Percentiles rank a stretch among this genome's conserved stretches.
These are phyloP conservation scores for Leptopilina boulardi DNA, from an alignment of 1,140 invertebrate genomes.

Conservation along the genomic window DNA sequence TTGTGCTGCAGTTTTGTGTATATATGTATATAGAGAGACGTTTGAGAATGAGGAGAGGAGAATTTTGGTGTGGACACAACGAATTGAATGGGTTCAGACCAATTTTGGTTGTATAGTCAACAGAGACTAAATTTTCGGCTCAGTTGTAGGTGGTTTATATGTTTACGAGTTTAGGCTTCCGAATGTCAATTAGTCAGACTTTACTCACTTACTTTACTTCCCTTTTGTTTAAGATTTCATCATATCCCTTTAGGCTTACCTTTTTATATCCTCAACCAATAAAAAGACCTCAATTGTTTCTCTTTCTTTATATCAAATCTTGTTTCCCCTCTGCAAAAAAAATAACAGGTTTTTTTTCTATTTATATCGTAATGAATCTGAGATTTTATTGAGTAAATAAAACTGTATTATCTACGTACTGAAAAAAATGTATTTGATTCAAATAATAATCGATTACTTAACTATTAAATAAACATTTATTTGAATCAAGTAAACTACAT, in stretches of 20 bases:
- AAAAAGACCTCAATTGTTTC: background rate
- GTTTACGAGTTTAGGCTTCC: conserved; percentile 38
- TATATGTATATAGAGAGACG: conserved; percentile 17
- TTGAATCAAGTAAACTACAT: no score
- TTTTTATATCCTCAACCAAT: background rate
- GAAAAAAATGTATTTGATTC: no score
- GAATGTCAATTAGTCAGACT: conserved; percentile 29
- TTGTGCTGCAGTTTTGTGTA: conserved; percentile 46
- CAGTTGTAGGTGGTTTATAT: conserved; percentile 37
- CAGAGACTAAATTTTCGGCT: conserved; percentile 43
- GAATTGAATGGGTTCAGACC: conserved; percentile 50
- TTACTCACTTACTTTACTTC: background rate
- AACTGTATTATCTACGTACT: no score
- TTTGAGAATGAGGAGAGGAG: conserved; percentile 38
- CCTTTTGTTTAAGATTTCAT: background rate
- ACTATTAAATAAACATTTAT: no score
- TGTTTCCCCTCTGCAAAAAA: no score
- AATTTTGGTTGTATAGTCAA: conserved; percentile 38
- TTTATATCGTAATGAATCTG: no score
- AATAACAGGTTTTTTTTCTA: no score
- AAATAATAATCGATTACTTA: no score
- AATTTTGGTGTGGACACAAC: conserved; percentile 50
- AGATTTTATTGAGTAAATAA: no score
- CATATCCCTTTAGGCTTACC: background rate
- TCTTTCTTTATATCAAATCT: background rate